Conservation (phyloP, 2,797 vertebrate species). For the Varecia variegata region DNA sequence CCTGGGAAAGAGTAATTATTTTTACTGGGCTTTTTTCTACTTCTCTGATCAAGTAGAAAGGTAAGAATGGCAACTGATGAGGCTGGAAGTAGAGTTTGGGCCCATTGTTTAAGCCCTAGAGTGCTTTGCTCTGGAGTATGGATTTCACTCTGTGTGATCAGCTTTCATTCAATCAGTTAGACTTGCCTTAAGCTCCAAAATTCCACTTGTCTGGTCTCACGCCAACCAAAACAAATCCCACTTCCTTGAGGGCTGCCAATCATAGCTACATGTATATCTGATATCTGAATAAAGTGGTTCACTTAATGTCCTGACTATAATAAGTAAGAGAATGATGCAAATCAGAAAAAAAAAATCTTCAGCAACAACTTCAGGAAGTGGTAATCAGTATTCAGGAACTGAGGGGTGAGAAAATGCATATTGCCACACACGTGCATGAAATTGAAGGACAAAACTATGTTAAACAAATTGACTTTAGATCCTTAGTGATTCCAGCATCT, state of each 20-base stretch:
- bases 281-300: slow-evolving; percentile 2
- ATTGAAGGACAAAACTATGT: neutral
- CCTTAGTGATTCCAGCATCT: neutral
- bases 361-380: neutral
- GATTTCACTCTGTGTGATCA: neutral
- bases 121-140: neutral
- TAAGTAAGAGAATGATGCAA: neutral
- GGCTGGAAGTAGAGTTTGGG: neutral
- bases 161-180: neutral
- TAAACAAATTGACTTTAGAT: neutral
- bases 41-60: neutral
- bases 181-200: neutral
- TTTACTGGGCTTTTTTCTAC: neutral
- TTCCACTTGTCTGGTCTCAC: neutral
- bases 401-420: neutral
- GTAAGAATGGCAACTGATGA: neutral
- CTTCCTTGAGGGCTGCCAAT: slow-evolving; percentile 23
- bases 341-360: neutral
- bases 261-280: neutral
- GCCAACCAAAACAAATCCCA: slow-evolving; percentile 17
- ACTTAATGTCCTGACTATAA: neutral
- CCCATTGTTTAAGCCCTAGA: neutral
- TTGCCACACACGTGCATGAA: neutral
- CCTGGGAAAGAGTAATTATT: neutral
- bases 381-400: slow-evolving; percentile 2